phyloP scores from a whole-genome alignment of 1,140 invertebrate species.

The Tetraneura akinire region DNA sequence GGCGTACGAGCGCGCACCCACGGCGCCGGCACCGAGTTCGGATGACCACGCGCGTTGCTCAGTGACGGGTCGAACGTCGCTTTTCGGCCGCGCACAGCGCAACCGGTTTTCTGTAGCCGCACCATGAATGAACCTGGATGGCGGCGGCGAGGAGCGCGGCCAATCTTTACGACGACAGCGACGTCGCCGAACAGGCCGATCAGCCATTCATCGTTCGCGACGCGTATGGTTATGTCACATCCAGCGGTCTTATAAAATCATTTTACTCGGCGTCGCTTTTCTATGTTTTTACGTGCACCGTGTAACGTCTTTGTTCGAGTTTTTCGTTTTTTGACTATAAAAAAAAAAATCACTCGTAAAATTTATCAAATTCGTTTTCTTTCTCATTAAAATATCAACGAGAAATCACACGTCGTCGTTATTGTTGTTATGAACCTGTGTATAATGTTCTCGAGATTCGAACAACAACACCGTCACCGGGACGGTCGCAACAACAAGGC shows the following conservation, averaged over 20 bases:
- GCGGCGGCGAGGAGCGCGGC: not conserved
- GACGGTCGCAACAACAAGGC: conserved; percentile 41
- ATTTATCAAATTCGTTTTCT: not conserved
- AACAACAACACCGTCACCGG: not conserved
- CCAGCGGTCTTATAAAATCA: not conserved
- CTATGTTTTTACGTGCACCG: too few relatives aligned
- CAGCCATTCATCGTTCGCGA: conserved; percentile 42
- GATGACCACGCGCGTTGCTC: not conserved
- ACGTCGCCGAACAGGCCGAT: not conserved
- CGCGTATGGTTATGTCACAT: not conserved
- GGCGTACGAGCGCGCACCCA: not conserved
- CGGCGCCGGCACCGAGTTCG: not conserved
- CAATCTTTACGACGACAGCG: conserved; percentile 1
- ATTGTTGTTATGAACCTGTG: conserved; percentile 23
- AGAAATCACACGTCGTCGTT: not conserved
- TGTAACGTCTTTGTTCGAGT: not conserved
- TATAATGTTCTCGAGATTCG: conserved; percentile 22
- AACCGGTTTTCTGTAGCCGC: conserved; percentile 42
- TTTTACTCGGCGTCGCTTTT: not conserved
- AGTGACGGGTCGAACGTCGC: not conserved
- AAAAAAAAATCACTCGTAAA: not conserved
- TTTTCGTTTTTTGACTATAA: not conserved
- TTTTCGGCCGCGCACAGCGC: not conserved
- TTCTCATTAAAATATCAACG: too few relatives aligned
- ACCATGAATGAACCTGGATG: conserved; percentile 43